Evolutionary conservation across 2,113 vertebrate genomes (phyloP).

Genomic region (Steatornis caripensis): DNA sequence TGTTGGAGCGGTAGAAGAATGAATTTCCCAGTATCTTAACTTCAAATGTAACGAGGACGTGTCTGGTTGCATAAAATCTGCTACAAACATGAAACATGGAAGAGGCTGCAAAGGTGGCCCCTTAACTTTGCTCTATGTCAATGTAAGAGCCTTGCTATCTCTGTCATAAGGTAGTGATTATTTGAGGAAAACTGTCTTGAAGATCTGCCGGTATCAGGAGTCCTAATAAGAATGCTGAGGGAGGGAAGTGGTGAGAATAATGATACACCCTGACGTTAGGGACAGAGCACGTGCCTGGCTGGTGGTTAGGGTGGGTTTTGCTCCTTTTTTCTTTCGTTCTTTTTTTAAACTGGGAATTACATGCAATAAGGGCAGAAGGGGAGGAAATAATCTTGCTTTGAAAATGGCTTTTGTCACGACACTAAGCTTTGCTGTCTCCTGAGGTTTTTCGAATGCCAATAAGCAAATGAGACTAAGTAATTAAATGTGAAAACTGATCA

Average conservation of each 20-base stretch:
- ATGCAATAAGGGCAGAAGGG: background rate
- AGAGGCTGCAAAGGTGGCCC: background rate
- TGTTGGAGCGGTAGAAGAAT: background rate
- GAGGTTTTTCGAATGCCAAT: background rate
- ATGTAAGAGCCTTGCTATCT: background rate
- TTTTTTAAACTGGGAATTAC: background rate
- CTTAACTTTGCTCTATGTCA: background rate
- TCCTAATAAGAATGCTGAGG: background rate
- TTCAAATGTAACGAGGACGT: background rate
- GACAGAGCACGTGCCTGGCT: background rate
- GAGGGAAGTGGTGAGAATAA: background rate
- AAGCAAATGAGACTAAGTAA: background rate
- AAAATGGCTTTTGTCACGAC: conserved; percentile 5
- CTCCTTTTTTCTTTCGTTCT: background rate
- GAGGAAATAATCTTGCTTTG: background rate
- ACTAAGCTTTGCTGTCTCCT: background rate
- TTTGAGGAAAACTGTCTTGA: background rate
- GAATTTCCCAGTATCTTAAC: background rate
- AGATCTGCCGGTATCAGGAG: background rate
- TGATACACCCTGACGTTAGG: background rate
- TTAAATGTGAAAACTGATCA: background rate
- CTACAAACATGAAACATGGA: background rate
- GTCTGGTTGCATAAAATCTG: background rate
- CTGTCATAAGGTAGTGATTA: background rate
- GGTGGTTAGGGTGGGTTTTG: background rate